Base-by-base conservation (phyloP, 2,888 invertebrate species). In the Dioctria rufipes region DNA sequence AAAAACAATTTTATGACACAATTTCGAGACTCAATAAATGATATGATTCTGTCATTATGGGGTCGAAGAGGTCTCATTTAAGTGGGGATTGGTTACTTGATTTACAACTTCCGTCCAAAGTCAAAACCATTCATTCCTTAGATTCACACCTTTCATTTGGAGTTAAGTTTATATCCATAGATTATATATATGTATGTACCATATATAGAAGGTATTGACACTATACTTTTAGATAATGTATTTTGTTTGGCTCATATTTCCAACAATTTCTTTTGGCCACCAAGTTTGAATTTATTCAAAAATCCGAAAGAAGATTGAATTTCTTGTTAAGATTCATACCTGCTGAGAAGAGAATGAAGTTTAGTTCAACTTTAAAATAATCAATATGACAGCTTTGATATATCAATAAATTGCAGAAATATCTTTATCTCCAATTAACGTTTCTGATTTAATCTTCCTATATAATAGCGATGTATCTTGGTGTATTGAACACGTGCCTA, bases 51-150 rank as follows among this genome's bases (percentile, higher is more conserved):
- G 78, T 79, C 60, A 43, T 13, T 66, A 37, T n/a, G 51, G 54
- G 25, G 6, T 60, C 37, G 58, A 9, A 61, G 42, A 65, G 46
- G 58, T 51, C 43, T 51, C 42, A 80, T 58, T 80, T 60, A 51
- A 39, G 39, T 37, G 25, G 39, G 49, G 78, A 65, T 79, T 80
- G 69, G 65, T 42, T 42, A 25, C 5, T 13, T 80, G 71, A 80
- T 80, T 80, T 80, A 80, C 71, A 69, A 80, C 80, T 80, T 80
- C 80, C 80, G 71, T 43, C 60, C 13, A n/a, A 65, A 3, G 8
- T 5, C 11, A 66, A 37, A 8, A 11, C 49, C 11, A 51, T 65
- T 63, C 39, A 58, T 46, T 49, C 25, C 54, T 49, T 43, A 25
- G 43, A 78, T 46, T 46, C 61, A 61, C 51, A 40, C 37, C 54